Base-by-base conservation (phyloP, 2,797 vertebrate species). In the Tolypeutes matacus region DNA sequence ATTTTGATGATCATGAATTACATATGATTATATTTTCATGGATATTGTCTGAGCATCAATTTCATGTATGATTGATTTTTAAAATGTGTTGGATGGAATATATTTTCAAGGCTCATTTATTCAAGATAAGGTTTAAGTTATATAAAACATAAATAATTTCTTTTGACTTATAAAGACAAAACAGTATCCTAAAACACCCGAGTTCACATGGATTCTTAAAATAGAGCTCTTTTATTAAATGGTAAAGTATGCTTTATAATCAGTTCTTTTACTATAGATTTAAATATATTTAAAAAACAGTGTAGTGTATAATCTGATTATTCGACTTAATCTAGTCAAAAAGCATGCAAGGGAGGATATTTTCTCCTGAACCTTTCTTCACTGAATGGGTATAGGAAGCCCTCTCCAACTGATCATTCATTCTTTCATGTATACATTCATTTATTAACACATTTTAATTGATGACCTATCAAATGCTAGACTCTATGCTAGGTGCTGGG, bases 91-190 rank as follows among this genome's bases (percentile, higher is more conserved):
- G 88, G 86, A 64, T 77, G 65, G 69, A 97, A 97, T 94, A 93
- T 34, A 23, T 94, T 97, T 92, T 94, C 88, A 96, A 97, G 97
- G 90, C 90, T 91, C 86, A 60, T 97, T 98, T 96, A 93, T 96
- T 97, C 20, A 73, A 31, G 34, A 91, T 82, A 81, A 97, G 89
- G 62, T 83, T 96, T 87, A 86, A 49, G 89, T 86, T 69, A 91
- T 89, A 95, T 95, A 93, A 96, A 98, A 96, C 80, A 82, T 78
- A 95, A 89, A 91, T 18, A 91, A 92, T 89, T 84, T 84, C 2
- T 53, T 86, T 92, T 94, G 92, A 97, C 97, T 95, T 95, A 95
- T 92, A 95, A 96, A 96, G 80, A 95, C 42, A 96, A 62, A 96
- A 75, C 0, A 67, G 56, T 76, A 31, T 86, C 58, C 18, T 62